phyloP scores from a whole-genome alignment of 2,113 vertebrate genomes.

The Xenopus laevis region DNA sequence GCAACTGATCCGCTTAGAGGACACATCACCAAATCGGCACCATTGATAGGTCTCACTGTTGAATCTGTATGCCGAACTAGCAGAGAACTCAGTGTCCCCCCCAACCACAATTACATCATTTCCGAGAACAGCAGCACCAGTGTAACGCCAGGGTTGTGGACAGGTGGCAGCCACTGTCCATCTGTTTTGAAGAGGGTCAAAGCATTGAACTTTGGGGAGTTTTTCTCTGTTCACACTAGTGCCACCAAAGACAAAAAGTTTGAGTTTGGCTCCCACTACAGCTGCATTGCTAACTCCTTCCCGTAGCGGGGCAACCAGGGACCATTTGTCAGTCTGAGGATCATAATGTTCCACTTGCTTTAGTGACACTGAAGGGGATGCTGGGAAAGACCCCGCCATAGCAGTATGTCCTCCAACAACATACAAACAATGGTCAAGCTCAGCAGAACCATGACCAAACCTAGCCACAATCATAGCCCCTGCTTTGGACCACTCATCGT shows the following conservation, averaged over 20 bases:
- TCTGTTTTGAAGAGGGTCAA: constrained; percentile 72
- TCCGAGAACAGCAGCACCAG: constrained; percentile 71
- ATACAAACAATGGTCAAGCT: constrained; percentile 71
- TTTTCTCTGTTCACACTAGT: constrained; percentile 77
- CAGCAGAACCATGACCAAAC: constrained; percentile 76
- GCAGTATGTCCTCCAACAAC: constrained; percentile 80
- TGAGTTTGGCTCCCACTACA: constrained; percentile 75
- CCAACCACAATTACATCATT: constrained; percentile 76
- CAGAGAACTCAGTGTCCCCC: constrained; percentile 76
- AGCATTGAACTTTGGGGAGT: constrained; percentile 79
- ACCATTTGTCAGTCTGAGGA: constrained; percentile 78
- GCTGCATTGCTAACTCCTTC: constrained; percentile 82
- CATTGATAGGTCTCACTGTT: constrained; percentile 81
- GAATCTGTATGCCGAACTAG: constrained; percentile 78
- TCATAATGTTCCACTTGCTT: constrained; percentile 82
- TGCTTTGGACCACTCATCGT: constrained; percentile 79
- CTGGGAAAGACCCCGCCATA: constrained; percentile 71
- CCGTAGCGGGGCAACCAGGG: constrained; percentile 72
- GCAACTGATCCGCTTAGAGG: constrained; percentile 75
- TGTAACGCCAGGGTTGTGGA: constrained; percentile 80
- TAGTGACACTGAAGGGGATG: constrained; percentile 76
- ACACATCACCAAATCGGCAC: constrained; percentile 76
- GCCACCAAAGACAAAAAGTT: constrained; percentile 78
- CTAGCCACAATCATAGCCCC: constrained; percentile 75
- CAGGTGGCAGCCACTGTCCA: constrained; percentile 72